Evolutionary conservation across 1,140 invertebrate genomes (phyloP).

Genomic region (Drosophila repletoides): DNA sequence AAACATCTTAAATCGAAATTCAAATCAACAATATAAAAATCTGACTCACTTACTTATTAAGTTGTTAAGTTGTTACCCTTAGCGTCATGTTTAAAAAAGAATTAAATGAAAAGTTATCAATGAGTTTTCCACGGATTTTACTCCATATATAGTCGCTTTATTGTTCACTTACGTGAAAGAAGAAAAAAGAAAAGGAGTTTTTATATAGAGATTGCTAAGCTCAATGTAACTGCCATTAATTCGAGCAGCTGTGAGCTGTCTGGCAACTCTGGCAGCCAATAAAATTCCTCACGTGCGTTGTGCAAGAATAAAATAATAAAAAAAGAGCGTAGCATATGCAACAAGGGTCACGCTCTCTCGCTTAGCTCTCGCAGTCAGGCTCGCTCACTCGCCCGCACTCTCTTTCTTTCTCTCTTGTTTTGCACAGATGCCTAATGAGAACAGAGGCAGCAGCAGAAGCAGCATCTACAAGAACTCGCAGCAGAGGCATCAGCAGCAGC

Average conservation of each 20-base stretch:
- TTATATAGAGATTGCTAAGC: neutral
- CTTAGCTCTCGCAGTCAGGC: constrained; percentile 2
- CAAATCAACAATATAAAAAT: too few relatives aligned
- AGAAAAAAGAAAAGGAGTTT: too few relatives aligned
- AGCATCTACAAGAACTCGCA: constrained; percentile 4
- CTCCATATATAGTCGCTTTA: neutral
- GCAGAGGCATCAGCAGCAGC: constrained; percentile 12
- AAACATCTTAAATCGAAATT: too few relatives aligned
- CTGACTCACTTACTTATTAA: too few relatives aligned
- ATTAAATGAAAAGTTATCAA: too few relatives aligned
- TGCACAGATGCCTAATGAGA: constrained; percentile 43
- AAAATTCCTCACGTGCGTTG: constrained; percentile 51
- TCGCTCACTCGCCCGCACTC: constrained; percentile 17
- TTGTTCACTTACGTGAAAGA: too few relatives aligned
- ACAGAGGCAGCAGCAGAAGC: constrained; percentile 4
- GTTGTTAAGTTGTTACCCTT: too few relatives aligned
- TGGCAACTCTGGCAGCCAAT: constrained; percentile 32
- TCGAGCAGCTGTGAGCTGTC: too few relatives aligned
- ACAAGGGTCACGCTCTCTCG: constrained; percentile 39
- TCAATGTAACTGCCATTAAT: neutral
- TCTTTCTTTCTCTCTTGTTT: constrained; percentile 1
- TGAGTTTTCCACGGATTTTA: too few relatives aligned
- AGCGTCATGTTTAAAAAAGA: too few relatives aligned
- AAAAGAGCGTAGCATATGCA: constrained; percentile 46
- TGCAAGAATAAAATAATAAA: constrained; percentile 1